Evolutionary conservation across 1,140 invertebrate species (phyloP), one percentile per base, ranked within the genome.

Genomic region (Aradophagus sp.): DNA sequence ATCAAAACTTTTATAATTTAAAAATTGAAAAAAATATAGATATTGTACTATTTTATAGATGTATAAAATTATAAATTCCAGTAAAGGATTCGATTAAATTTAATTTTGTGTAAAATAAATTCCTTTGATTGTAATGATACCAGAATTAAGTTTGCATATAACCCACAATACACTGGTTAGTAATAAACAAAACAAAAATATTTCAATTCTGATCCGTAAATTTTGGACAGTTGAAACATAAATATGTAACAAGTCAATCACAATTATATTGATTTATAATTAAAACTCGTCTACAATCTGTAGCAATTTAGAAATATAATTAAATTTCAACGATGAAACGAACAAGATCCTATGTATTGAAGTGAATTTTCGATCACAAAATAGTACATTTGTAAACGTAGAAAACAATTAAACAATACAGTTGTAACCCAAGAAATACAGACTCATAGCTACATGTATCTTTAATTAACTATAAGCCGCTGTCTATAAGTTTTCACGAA

Each of bases 311-410:
- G 2, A 29, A 10, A 23, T 23, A 23, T 16, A 50, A 27, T 14
- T 35, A 35, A 35, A 16, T 6, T 8, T n/a, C 10, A 29, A 6
- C 10, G 10, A n/a, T n/a, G 27, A 29, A 23, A 23, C 8, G 11
- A 6, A 29, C 10, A 29, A 29, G 11, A 29, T 10, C 27, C 27
- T 6, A 29, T n/a, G 2, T n/a, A 27, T 15, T 19, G 32, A 45
- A 48, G 53, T 58, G 53, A 58, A 67, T 52, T 58, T 67, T 44
- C 63, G 38, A 29, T 56, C 20, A 15, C 38, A 3, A 48, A 20
- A 44, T 17, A 3, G 42, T 23, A 39, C 20, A 35, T 14, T 0
- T 31, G 23, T 16, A 31, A 44, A 32, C 5, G 20, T 15, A 41
- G 10, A 12, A 31, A 45, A 50, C 41, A 7, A 41, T 35, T 23